These are phyloP conservation scores for Acromyrmex echinatior DNA, from an alignment of 1,140 invertebrate genomes.

Conservation along the genomic window DNA sequence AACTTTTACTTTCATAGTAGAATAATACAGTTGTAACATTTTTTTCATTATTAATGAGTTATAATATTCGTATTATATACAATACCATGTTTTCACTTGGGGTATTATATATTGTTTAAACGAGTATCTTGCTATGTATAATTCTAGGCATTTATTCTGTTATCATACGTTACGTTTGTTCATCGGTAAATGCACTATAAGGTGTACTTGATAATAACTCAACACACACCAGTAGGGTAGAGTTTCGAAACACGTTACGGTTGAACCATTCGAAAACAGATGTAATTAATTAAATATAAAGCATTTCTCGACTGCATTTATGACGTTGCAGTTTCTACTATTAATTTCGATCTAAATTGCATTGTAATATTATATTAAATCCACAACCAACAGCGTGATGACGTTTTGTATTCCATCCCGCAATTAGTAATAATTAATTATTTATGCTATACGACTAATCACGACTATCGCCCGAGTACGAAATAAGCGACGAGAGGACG, in stretches of 20 bases:
- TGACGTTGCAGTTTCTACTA: conserved; percentile 56
- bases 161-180: background rate
- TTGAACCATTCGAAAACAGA: conserved; percentile 41
- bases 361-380: conserved; percentile 61
- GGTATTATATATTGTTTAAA: background rate
- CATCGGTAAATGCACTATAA: conserved; percentile 2
- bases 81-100: background rate
- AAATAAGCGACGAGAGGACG: conserved; percentile 23
- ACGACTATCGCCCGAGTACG: conserved; percentile 18
- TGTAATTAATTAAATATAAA: conserved; percentile 56
- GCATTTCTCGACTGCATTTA: conserved; percentile 61
- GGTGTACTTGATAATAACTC: conserved; percentile 13
- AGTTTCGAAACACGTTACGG: conserved; percentile 39
- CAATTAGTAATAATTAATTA: conserved; percentile 64
- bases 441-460: conserved; percentile 44
- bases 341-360: conserved; percentile 57
- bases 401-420: conserved; percentile 41
- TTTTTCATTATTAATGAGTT: background rate
- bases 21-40: background rate
- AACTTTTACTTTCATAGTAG: background rate
- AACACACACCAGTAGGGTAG: background rate
- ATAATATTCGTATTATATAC: background rate
- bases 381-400: conserved; percentile 41
- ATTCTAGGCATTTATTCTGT: conserved; percentile 1
- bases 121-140: background rate